These are phyloP conservation scores for Scaptomyza tumidula DNA, from an alignment of 2,888 invertebrate genomes.

Conservation along the genomic window DNA sequence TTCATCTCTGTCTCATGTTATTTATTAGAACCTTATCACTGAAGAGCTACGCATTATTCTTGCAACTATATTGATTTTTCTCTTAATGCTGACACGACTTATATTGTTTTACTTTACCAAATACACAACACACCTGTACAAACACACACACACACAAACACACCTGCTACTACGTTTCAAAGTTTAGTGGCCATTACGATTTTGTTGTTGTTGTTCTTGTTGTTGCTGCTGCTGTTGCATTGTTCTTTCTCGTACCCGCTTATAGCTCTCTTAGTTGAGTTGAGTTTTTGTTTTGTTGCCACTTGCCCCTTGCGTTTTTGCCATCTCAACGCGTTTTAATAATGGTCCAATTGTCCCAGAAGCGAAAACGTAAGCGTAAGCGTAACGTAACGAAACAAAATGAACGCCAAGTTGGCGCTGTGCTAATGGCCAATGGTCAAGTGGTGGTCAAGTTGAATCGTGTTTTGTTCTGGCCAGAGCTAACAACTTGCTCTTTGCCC, in stretches of 20 bases:
- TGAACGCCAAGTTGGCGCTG: conserved; percentile 27
- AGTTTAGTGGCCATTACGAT: conserved; percentile 47
- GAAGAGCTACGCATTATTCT: background rate
- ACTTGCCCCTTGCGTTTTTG: conserved; percentile 66
- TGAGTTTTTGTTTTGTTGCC: conserved; percentile 42
- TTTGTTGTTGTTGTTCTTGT: conserved; percentile 20
- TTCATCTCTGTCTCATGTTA: background rate
- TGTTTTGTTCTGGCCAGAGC: conserved; percentile 32
- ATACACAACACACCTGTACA: conserved; percentile 5
- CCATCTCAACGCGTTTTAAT: conserved; percentile 80
- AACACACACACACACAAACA: conserved; percentile 21
- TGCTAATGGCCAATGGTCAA: conserved; percentile 71
- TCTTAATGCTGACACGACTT: conserved; percentile 9
- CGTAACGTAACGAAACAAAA: conserved; percentile 20
- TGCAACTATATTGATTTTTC: conserved; percentile 7
- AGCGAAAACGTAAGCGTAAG: conserved; percentile 51
- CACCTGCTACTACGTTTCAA: conserved; percentile 41
- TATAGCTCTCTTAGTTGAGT: conserved; percentile 29
- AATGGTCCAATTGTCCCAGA: conserved; percentile 79
- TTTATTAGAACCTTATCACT: background rate
- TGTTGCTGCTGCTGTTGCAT: conserved; percentile 36
- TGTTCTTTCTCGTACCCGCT: conserved; percentile 34
- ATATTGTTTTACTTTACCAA: conserved; percentile 24
- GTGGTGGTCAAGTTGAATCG: conserved; percentile 66
- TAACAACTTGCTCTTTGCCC: conserved; percentile 59